phyloP scores from a whole-genome alignment of 2,888 invertebrate genomes.

The Anagyrus pseudococci region DNA sequence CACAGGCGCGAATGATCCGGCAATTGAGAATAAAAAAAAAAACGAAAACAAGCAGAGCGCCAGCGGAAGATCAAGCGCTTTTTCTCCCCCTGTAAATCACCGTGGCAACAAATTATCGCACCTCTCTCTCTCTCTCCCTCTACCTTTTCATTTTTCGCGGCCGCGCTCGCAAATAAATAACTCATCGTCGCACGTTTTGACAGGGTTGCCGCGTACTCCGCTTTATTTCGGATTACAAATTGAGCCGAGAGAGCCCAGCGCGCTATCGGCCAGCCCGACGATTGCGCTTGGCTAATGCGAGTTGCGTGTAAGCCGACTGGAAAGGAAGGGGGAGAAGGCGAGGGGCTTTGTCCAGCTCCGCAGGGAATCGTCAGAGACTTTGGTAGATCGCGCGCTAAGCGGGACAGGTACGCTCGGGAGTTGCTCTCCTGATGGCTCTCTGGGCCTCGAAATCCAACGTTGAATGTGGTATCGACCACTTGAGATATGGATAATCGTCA shows the following conservation, averaged over 20 bases:
- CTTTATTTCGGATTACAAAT: slow-evolving; percentile 35
- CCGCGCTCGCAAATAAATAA: no score
- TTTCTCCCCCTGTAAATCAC: slow-evolving; percentile 23
- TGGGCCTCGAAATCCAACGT: neutral
- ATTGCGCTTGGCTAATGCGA: slow-evolving; percentile 21
- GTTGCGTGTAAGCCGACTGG: slow-evolving; percentile 25
- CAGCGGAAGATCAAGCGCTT: no score
- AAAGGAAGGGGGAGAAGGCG: slow-evolving; percentile 6
- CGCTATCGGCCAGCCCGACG: neutral
- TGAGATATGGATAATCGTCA: slow-evolving; percentile 49
- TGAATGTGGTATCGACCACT: slow-evolving; percentile 41
- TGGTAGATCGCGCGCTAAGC: neutral
- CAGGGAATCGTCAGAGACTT: no score
- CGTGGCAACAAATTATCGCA: slow-evolving; percentile 25
- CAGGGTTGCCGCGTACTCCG: neutral
- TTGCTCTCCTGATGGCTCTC: neutral
- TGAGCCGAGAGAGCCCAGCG: slow-evolving; percentile 21
- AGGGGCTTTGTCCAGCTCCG: neutral
- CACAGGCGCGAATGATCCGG: slow-evolving; percentile 22
- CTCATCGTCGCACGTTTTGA: slow-evolving; percentile 12
- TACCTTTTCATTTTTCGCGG: neutral
- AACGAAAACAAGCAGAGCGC: neutral
- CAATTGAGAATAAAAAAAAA: neutral
- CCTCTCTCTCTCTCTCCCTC: neutral
- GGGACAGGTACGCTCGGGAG: neutral